Base-by-base conservation (phyloP, 2,797 vertebrate species). In the Danio jaintianensis region DNA sequence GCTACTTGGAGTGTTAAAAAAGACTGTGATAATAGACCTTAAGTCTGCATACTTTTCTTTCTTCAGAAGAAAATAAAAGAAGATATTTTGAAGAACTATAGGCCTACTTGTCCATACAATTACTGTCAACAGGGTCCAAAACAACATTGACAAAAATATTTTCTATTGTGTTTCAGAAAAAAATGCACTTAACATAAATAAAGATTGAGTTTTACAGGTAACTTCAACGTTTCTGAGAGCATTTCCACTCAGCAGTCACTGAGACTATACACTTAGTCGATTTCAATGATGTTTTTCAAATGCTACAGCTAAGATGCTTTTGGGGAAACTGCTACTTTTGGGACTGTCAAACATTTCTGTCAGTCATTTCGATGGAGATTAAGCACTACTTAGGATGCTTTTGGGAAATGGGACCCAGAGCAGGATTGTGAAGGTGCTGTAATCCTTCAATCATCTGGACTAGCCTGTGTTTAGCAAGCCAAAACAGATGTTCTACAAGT, bases 401-500 rank as follows among this genome's bases (percentile, higher is more conserved):
- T 71, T 42, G 16, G n/a, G 68, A 53, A 53, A 70, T 0, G 0
- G 48, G 36, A 10, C 50, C 50, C n/a, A 38, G 11, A 53, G 48
- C 48, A n/a, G 29, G 55, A 61, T 8, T 62, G 7, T 38, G 4
- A 9, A 74, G 56, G 72, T 75, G 1, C 4, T 75, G 7, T 75
- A 50, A 75, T 40, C 29, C 16, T 55, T 61, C 4, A 63, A 63
- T 36, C n/a, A 63, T 62, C 43, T 18, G 16, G 11, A 50, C 10
- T 74, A 9, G 15, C n/a, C 9, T 4, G 4, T 42, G 11, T 62
- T 42, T 18, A 40, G 16, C 22, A 47, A 59, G 55, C 42, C 55
- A 73, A 43, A 47, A 36, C 55, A 73, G 18, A 74, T 74, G 72
- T 74, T 62, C 29, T 47, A 36, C 22, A 45, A 15, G 52, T 58